Base-by-base conservation (phyloP, 2,113 vertebrate species). In the Antechinus stuartii region DNA sequence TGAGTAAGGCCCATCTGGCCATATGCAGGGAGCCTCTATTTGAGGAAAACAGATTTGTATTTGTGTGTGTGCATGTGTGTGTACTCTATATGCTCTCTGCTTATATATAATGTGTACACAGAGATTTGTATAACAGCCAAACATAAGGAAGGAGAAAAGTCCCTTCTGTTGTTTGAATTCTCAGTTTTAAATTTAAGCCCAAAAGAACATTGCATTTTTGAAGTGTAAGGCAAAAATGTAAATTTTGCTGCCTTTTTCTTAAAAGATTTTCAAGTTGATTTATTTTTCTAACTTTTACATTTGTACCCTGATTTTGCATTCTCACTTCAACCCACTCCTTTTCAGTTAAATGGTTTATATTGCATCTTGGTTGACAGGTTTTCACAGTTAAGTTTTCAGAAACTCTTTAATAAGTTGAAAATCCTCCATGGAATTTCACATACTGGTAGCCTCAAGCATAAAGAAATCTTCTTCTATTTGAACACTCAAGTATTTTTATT, bases 281-380 rank as follows among this genome's bases (percentile, higher is more conserved):
- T 93, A 23, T 92, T 93, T 92, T 91, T 35, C 27, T 49, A 68
- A 92, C 96, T 96, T 95, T 93, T 68, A 89, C 92, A 54, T 96
- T 95, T 95, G 90, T 14, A 3, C 91, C 14, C 3, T 95, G 92
- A 90, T 95, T 95, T 92, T 56, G 3, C 93, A 92, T 91, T 97
- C 96, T 96, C 96, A 26, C 96, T 46, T 97, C n/a, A 35, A 96
- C 96, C 95, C 57, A 94, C 95, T 96, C n/a, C 53, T 95, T 95
- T 97, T 92, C 8, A 22, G 84, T 97, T 96, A 94, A 89, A 52
- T 93, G 89, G 90, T 46, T 96, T 92, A 50, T 16, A 47, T 94
- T 76, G 93, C 95, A 26, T 93, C 95, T 93, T 90, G 91, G 94
- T 49, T 97, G 95, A 92, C 54, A 52, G 56, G n/a, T 94, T 94